Conservation (phyloP, 1,140 invertebrate species). For the Caenorhabditis inopinata region DNA sequence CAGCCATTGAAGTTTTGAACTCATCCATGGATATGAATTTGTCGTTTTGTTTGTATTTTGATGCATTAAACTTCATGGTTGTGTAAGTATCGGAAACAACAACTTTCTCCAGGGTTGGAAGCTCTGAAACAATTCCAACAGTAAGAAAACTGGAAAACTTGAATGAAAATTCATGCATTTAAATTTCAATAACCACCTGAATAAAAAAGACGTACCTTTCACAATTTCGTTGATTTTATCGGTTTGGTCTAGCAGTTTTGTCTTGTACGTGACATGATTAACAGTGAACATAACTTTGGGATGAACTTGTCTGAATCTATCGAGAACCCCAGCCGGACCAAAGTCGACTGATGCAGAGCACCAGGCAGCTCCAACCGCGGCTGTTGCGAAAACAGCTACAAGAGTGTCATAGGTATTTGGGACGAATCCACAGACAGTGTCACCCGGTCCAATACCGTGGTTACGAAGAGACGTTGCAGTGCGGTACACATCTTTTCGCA, state of each 20-base stretch:
- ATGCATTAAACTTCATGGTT: not conserved
- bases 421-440: slow-evolving; percentile 70
- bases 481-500: slow-evolving; percentile 67
- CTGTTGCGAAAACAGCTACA: slow-evolving; percentile 70
- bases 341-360: slow-evolving; percentile 72
- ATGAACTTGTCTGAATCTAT: slow-evolving; percentile 59
- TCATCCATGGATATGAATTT: not conserved
- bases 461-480: slow-evolving; percentile 67
- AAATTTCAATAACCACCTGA: not conserved
- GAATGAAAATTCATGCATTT: not conserved
- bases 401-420: slow-evolving; percentile 69
- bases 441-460: slow-evolving; percentile 59
- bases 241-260: slow-evolving; percentile 70
- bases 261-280: slow-evolving; percentile 71
- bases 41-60: not conserved
- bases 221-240: slow-evolving; percentile 70
- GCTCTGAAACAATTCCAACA: slow-evolving; percentile 56
- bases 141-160: not conserved
- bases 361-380: slow-evolving; percentile 71
- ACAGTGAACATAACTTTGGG: slow-evolving; percentile 71
- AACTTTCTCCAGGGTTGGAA: slow-evolving; percentile 69
- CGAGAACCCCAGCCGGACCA: slow-evolving; percentile 68
- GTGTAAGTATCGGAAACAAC: slow-evolving; percentile 66
- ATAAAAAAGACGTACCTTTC: slow-evolving; percentile 52
- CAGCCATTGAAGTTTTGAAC: not conserved